A percentile compares a stretch with the other conserved stretches of the same genome.
phyloP scores from a whole-genome alignment of 2,113 vertebrate species.

The Dicrurus megarhynchus region DNA sequence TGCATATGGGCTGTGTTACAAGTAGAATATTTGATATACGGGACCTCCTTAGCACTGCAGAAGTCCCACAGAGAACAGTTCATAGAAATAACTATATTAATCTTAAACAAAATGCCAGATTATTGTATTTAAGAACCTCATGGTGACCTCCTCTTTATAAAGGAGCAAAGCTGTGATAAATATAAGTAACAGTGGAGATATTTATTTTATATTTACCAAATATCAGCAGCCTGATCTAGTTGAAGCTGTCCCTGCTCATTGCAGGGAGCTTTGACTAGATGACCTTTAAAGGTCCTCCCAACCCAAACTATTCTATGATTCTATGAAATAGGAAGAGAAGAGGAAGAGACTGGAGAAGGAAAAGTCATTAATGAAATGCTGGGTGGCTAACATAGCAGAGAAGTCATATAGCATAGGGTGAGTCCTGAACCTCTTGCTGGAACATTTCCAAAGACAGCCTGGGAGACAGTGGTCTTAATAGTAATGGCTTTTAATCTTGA shows the following conservation, averaged over 20 bases:
- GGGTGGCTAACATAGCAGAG: not conserved
- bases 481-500: not conserved
- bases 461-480: not conserved
- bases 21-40: not conserved
- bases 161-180: not conserved
- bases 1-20: not conserved
- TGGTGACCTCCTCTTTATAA: not conserved
- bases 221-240: not conserved
- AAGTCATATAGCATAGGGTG: not conserved
- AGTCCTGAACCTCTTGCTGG: not conserved
- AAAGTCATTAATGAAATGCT: not conserved
- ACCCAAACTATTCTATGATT: not conserved
- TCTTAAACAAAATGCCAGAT: not conserved
- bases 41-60: not conserved
- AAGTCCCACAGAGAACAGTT: not conserved
- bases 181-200: not conserved
- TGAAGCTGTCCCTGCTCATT: not conserved
- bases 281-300: not conserved
- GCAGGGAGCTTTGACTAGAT: not conserved
- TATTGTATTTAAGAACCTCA: not conserved
- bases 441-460: not conserved
- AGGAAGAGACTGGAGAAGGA: not conserved
- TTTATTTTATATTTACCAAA: not conserved
- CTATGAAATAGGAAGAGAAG: not conserved
- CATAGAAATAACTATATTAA: not conserved